These are phyloP conservation scores for Ips nitidus DNA, from an alignment of 1,140 invertebrate genomes.

Conservation along the genomic window DNA sequence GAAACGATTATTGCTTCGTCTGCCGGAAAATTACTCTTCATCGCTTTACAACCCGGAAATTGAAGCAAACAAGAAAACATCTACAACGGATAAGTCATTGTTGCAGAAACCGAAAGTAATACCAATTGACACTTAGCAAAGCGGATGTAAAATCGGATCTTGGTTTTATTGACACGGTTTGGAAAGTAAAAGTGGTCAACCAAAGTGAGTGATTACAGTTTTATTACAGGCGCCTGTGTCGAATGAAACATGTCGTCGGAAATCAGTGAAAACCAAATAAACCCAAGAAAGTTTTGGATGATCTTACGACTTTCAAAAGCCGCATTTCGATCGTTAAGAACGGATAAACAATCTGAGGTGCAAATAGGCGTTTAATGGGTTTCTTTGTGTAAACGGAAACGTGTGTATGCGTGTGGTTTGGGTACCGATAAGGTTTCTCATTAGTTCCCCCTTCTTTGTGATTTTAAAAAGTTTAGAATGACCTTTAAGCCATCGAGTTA, in stretches of 20 bases:
- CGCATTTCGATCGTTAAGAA: not conserved
- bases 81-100: no score
- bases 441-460: no score
- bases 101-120: no score
- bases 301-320: not conserved
- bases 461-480: no score
- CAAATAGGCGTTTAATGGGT: not conserved
- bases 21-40: no score
- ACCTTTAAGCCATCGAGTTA: no score
- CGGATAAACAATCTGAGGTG: not conserved
- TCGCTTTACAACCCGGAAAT: no score
- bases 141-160: not conserved
- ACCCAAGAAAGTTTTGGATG: not conserved
- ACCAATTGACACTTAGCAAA: not conserved
- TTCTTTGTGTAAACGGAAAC: not conserved
- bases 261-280: not conserved
- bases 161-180: not conserved
- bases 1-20: no score
- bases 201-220: not conserved
- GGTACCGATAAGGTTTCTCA: no score
- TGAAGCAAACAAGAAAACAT: no score
- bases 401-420: not conserved
- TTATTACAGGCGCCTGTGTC: not conserved
- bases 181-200: conserved; percentile 3
- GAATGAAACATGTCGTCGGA: not conserved